Evolutionary conservation across 2,797 vertebrate species (phyloP).

Genomic region (Ceryle rudis): DNA sequence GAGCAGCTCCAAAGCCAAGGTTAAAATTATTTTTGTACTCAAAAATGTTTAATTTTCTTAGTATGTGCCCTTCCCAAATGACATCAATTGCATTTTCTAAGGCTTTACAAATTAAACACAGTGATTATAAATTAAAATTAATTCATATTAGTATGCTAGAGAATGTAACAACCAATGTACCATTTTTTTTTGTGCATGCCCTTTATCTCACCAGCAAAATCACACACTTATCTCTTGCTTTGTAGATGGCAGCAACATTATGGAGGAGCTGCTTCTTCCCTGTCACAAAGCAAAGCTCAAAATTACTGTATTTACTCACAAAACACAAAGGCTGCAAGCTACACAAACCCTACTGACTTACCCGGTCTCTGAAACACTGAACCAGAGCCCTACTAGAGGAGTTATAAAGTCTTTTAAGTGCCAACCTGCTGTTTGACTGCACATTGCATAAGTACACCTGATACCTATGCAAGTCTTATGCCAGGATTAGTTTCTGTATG

Average conservation of each 20-base stretch:
- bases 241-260: neutral
- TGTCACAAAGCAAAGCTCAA: neutral
- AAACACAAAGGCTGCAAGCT: neutral
- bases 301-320: neutral
- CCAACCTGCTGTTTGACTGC: neutral
- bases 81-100: constrained; percentile 23
- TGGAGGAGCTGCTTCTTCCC: neutral
- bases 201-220: constrained; percentile 6
- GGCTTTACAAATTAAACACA: constrained; percentile 7
- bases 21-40: constrained; percentile 1
- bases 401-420: rapidly evolving
- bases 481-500: neutral
- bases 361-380: neutral
- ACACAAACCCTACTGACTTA: neutral
- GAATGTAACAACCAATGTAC: neutral
- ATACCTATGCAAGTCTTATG: neutral
- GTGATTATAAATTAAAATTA: constrained; percentile 50
- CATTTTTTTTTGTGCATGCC: neutral
- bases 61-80: neutral
- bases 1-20: neutral
- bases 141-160: constrained; percentile 2
- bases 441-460: neutral
- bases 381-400: rapidly evolving
- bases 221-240: neutral
- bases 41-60: constrained; percentile 15